Conservation (phyloP, 1,140 invertebrate species). For the Mya arenaria region DNA sequence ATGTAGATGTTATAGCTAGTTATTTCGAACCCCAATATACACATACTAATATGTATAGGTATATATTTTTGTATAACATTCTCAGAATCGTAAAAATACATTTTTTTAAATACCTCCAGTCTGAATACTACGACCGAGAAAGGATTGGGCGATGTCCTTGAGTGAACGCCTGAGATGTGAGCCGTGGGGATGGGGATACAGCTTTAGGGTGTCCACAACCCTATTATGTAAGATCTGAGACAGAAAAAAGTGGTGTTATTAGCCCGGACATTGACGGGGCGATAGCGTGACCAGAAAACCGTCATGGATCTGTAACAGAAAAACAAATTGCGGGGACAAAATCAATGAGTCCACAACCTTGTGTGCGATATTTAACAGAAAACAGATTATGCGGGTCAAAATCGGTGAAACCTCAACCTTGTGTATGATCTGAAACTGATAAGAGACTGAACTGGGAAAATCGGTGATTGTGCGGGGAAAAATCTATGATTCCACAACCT, state of each 20-base stretch:
- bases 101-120: conserved; percentile 11
- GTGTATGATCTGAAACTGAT: not conserved
- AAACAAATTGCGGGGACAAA: not conserved
- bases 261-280: no score
- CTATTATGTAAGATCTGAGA: conserved; percentile 35
- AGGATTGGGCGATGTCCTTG: conserved; percentile 16
- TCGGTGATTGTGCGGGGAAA: not conserved
- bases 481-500: not conserved
- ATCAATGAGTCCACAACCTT: not conserved
- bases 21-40: no score
- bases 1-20: no score
- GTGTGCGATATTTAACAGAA: not conserved
- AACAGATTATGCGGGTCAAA: not conserved
- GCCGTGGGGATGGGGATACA: conserved; percentile 23
- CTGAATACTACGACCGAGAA: conserved; percentile 13
- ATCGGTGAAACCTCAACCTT: not conserved
- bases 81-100: no score
- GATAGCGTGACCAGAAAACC: not conserved
- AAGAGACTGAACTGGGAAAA: not conserved
- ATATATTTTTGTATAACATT: no score
- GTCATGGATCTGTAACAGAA: not conserved
- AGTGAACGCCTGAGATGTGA: not conserved
- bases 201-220: conserved; percentile 20
- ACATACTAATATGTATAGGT: no score
- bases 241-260: no score